These are phyloP conservation scores for Coremacera marginata DNA, from an alignment of 2,888 invertebrate species.

Conservation along the genomic window DNA sequence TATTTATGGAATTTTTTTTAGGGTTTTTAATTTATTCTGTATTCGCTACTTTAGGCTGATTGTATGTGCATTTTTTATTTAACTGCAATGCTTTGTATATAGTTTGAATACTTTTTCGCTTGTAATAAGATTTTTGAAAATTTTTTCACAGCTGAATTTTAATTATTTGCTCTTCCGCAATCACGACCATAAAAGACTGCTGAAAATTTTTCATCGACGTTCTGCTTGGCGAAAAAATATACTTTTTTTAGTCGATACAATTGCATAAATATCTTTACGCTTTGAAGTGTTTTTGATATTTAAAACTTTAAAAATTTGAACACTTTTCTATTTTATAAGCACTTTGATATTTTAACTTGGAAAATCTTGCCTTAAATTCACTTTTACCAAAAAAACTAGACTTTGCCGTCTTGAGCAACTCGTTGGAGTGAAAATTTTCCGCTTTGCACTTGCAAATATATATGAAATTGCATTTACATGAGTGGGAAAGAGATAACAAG, in stretches of 20 bases:
- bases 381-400: neutral
- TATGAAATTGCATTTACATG: neutral
- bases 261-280: constrained; percentile 14
- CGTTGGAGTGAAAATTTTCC: constrained; percentile 33
- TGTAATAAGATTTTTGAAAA: neutral
- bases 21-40: constrained; percentile 7
- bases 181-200: neutral
- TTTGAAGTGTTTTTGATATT: constrained; percentile 10
- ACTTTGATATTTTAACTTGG: neutral
- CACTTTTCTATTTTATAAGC: constrained; percentile 3
- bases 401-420: constrained; percentile 20
- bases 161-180: neutral
- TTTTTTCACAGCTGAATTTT: neutral
- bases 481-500: neutral
- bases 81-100: neutral
- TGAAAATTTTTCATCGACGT: neutral
- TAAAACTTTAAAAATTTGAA: constrained; percentile 6
- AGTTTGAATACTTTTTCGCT: neutral
- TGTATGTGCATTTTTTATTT: neutral
- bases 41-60: neutral
- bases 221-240: neutral
- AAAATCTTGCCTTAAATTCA: neutral
- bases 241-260: neutral
- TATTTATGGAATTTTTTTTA: constrained; percentile 50
- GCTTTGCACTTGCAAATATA: constrained; percentile 28